Percentiles rank a stretch among this genome's conserved stretches.
These are phyloP conservation scores for Acomys russatus DNA, from an alignment of 2,797 vertebrate species.

Conservation along the genomic window DNA sequence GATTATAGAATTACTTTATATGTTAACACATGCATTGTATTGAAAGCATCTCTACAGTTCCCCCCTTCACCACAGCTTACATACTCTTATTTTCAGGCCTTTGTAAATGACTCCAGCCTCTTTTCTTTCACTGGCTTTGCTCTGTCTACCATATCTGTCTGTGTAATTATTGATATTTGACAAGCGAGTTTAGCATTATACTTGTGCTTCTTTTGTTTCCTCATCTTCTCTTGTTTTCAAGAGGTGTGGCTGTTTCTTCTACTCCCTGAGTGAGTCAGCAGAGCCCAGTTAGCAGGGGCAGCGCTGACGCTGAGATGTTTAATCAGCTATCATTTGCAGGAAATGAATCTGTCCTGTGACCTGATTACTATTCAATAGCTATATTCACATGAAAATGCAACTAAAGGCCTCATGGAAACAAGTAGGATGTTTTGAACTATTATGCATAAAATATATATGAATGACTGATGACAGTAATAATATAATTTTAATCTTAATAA, in stretches of 20 bases:
- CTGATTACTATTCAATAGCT: not conserved
- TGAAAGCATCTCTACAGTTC: constrained; percentile 62
- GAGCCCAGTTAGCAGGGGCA: not conserved
- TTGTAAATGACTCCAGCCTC: constrained; percentile 37
- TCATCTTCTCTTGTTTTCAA: not conserved
- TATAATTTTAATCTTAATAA: not conserved
- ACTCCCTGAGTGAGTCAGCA: not conserved
- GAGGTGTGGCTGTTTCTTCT: not conserved
- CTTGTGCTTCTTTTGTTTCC: constrained; percentile 29
- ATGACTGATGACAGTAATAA: constrained; percentile 60
- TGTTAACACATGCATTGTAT: constrained; percentile 69
- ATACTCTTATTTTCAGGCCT: not conserved
- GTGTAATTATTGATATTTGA: constrained; percentile 54
- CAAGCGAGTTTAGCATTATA: not conserved
- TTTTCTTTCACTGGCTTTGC: not conserved
- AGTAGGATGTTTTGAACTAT: constrained; percentile 74
- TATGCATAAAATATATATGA: constrained; percentile 74
- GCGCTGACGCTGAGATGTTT: not conserved
- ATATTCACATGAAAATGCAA: constrained; percentile 71
- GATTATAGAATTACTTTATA: constrained; percentile 76
- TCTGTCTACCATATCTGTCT: not conserved
- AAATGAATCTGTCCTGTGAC: constrained; percentile 16
- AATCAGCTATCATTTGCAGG: constrained; percentile 65
- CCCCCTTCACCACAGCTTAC: constrained; percentile 1
- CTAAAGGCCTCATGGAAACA: constrained; percentile 71